Conservation (phyloP, 2,113 vertebrate genomes). For the Tamias sibiricus region DNA sequence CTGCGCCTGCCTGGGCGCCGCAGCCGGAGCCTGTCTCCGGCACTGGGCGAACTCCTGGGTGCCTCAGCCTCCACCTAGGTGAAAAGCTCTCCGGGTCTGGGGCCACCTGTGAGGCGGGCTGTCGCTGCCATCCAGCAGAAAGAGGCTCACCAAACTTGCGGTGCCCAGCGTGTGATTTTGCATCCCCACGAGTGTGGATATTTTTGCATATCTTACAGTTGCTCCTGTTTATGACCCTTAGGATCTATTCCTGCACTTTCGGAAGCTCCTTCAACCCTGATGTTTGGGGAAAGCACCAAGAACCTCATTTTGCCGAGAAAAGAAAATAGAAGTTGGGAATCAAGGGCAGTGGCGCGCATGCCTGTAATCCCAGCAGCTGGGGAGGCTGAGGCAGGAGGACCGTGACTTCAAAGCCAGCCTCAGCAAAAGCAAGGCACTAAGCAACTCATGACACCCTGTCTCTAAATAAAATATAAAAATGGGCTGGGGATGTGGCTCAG, state of each 20-base stretch:
- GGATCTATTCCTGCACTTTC: not conserved
- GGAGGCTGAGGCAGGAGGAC: no score
- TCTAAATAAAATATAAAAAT: no score
- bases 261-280: not conserved
- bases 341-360: no score
- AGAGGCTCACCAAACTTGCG: constrained; percentile 33
- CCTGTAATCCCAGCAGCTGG: no score
- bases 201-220: not conserved
- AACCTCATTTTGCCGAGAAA: not conserved
- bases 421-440: no score
- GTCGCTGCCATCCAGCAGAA: constrained; percentile 80
- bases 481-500: no score
- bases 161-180: constrained; percentile 69
- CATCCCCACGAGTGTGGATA: constrained; percentile 48
- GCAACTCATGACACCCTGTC: no score
- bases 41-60: constrained; percentile 78
- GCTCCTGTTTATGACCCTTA: not conserved
- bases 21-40: constrained; percentile 81
- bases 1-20: constrained; percentile 84
- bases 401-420: no score
- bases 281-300: not conserved
- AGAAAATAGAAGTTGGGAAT: not conserved
- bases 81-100: constrained; percentile 79
- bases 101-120: constrained; percentile 82
- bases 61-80: constrained; percentile 87